A percentile compares a stretch with the other conserved stretches of the same genome.
These are phyloP conservation scores for Morelia viridis DNA, from an alignment of 2,797 vertebrate genomes.

Conservation along the genomic window DNA sequence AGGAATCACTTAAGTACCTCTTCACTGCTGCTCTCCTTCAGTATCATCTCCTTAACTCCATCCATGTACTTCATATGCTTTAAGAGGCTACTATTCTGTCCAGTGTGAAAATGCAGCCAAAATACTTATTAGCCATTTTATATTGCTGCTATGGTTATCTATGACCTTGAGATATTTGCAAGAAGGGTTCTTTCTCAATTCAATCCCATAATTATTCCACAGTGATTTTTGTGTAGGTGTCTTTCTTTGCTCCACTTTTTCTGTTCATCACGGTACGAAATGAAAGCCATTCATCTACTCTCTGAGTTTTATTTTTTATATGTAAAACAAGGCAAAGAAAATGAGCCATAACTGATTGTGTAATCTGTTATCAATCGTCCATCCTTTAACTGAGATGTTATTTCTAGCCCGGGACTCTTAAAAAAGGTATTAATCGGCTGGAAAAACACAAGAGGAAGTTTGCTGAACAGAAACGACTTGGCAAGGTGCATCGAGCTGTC, in stretches of 20 bases:
- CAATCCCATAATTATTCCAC: background rate
- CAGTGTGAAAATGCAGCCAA: background rate
- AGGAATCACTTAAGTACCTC: background rate
- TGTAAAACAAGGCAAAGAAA: slow-evolving; percentile 39
- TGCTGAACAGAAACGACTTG: slow-evolving; percentile 86
- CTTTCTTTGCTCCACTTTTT: background rate
- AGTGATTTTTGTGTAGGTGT: background rate
- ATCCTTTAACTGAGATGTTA: slow-evolving; percentile 71
- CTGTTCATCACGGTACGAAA: background rate
- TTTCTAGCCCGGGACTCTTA: slow-evolving; percentile 82
- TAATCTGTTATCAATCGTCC: slow-evolving; percentile 57
- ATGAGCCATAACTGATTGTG: slow-evolving; percentile 46
- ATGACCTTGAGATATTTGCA: slow-evolving; percentile 27
- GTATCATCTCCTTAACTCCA: background rate
- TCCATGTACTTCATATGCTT: background rate
- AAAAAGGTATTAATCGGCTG: slow-evolving; percentile 86
- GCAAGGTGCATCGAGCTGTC: slow-evolving; percentile 85
- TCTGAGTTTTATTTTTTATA: slow-evolving; percentile 28
- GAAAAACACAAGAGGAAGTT: slow-evolving; percentile 96
- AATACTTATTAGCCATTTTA: background rate
- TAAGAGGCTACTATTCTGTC: background rate
- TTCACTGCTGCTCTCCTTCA: accelerated
- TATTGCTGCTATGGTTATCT: slow-evolving; percentile 22
- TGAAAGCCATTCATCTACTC: background rate
- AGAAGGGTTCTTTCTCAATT: background rate